Evolutionary conservation across 2,888 invertebrate species (phyloP).

Genomic region (Odontocerum albicorne): DNA sequence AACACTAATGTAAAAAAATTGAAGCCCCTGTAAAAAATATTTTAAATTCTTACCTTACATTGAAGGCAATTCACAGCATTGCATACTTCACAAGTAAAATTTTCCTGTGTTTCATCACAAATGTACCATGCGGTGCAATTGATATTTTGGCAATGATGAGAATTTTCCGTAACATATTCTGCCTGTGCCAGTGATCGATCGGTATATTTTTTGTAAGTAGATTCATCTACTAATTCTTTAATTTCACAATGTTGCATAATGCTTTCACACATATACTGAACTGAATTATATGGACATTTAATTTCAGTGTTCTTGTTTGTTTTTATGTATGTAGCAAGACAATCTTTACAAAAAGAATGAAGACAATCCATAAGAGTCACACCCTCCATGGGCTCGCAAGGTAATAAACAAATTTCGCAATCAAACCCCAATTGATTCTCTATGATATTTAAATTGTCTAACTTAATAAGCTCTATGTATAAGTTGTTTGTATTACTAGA

Average conservation of each 20-base stretch:
- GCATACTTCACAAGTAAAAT: conserved; percentile 39
- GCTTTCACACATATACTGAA: conserved; percentile 69
- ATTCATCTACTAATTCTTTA: conserved; percentile 64
- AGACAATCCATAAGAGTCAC: conserved; percentile 60
- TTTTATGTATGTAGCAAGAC: conserved; percentile 63
- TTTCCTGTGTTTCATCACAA: not conserved
- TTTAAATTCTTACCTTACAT: conserved; percentile 14
- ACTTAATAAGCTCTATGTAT: not conserved
- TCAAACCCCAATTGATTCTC: not conserved
- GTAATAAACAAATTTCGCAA: not conserved
- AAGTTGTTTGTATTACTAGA: too few relatives aligned
- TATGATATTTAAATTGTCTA: not conserved
- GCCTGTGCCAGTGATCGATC: conserved; percentile 59
- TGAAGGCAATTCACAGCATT: not conserved
- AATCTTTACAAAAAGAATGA: conserved; percentile 72
- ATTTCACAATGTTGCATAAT: conserved; percentile 73
- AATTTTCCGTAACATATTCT: not conserved
- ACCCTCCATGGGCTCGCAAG: conserved; percentile 39
- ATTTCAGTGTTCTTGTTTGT: conserved; percentile 69
- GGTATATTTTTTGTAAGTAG: conserved; percentile 67
- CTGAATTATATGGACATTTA: conserved; percentile 72
- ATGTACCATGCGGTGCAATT: conserved; percentile 3
- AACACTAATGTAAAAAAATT: too few relatives aligned
- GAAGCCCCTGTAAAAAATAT: conserved; percentile 5
- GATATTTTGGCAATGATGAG: not conserved